A percentile compares a stretch with the other conserved stretches of the same genome.
Conservation (phyloP, 2,797 vertebrate genomes). For the Sebastes kiyomatsui region DNA sequence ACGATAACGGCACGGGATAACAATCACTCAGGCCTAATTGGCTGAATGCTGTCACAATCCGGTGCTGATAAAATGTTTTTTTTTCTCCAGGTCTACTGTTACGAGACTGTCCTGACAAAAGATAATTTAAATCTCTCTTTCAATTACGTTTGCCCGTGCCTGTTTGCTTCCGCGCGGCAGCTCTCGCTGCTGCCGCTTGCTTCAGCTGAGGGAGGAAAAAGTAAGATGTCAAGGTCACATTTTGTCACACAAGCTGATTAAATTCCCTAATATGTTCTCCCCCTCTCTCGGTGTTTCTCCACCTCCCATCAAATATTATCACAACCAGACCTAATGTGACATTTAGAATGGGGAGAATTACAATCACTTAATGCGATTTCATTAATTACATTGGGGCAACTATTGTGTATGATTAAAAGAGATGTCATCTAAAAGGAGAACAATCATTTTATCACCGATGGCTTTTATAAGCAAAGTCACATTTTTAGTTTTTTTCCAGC, state of each 20-base stretch:
- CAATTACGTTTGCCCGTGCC: slow-evolving; percentile 35
- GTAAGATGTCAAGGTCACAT: slow-evolving; percentile 67
- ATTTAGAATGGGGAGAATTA: slow-evolving; percentile 69
- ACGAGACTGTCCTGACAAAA: slow-evolving; percentile 42
- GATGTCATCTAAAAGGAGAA: slow-evolving; percentile 54
- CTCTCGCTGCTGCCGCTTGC: slow-evolving; percentile 11
- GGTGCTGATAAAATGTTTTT: slow-evolving; percentile 46
- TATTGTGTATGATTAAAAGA: slow-evolving; percentile 66
- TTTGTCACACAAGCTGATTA: slow-evolving; percentile 72
- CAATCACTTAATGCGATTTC: slow-evolving; percentile 64
- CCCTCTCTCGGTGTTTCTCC: slow-evolving; percentile 25
- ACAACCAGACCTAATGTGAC: slow-evolving; percentile 68
- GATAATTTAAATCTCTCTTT: slow-evolving; percentile 64
- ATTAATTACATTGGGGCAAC: slow-evolving; percentile 61
- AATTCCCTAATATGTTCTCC: slow-evolving; percentile 52
- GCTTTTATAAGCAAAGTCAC: slow-evolving; percentile 21
- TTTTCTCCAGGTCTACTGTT: slow-evolving; percentile 23
- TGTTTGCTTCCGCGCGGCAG: slow-evolving; percentile 34
- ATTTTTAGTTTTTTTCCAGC: not conserved
- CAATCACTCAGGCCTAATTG: slow-evolving; percentile 68
- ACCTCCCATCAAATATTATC: slow-evolving; percentile 66
- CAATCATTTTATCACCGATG: slow-evolving; percentile 6
- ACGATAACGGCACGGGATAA: slow-evolving; percentile 59
- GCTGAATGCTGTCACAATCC: slow-evolving; percentile 42
- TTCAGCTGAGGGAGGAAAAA: slow-evolving; percentile 29